A percentile compares a stretch with the other conserved stretches of the same genome.
phyloP scores from a whole-genome alignment of 2,888 invertebrate species.

The Cremastinae sp. region DNA sequence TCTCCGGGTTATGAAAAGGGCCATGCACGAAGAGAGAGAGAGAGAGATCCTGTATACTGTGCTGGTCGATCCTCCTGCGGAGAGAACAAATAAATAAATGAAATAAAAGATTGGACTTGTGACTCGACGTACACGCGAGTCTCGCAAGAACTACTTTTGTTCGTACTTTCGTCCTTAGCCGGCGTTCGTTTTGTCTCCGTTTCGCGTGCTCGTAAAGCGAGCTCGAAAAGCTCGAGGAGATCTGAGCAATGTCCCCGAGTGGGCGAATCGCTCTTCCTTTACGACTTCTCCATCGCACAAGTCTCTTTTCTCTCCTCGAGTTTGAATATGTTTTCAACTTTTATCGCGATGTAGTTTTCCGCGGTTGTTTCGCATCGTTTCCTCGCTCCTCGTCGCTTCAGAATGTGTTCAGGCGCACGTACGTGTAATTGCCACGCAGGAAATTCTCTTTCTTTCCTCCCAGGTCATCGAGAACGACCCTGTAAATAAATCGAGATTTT shows the following conservation, averaged over 20 bases:
- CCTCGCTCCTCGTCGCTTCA: not conserved
- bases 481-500: constrained; percentile 39
- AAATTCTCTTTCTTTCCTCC: not conserved
- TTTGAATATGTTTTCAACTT: constrained; percentile 34
- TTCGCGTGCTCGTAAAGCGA: constrained; percentile 55
- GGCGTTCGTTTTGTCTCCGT: constrained; percentile 28
- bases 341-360: constrained; percentile 42
- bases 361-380: constrained; percentile 21
- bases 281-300: constrained; percentile 45
- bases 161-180: constrained; percentile 11
- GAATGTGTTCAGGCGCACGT: constrained; percentile 2
- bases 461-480: constrained; percentile 18
- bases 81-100: not conserved
- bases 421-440: constrained; percentile 10
- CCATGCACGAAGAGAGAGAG: not conserved
- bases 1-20: constrained; percentile 7
- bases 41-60: constrained; percentile 42
- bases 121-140: constrained; percentile 37
- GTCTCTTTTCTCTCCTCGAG: constrained; percentile 25
- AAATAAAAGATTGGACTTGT: constrained; percentile 10
- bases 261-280: constrained; percentile 54
- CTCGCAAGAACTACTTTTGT: constrained; percentile 40
- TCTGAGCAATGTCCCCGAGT: constrained; percentile 46
- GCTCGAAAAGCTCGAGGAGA: constrained; percentile 15
- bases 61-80: constrained; percentile 31